phyloP scores from a whole-genome alignment of 2,113 vertebrate species.

The Salvelinus fontinalis region DNA sequence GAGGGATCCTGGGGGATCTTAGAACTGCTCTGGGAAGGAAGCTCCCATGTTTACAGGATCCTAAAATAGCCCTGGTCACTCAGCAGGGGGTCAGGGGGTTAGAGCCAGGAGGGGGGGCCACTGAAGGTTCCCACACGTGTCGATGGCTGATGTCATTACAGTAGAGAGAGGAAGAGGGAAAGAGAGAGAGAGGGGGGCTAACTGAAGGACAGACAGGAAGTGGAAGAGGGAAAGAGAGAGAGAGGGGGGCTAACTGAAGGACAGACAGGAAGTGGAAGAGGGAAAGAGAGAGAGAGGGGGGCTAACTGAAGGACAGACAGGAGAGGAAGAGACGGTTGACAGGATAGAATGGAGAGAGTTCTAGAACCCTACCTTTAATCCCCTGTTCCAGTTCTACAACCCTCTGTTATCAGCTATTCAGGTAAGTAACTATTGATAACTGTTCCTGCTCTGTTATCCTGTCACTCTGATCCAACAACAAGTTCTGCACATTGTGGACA shows the following conservation, averaged over 20 bases:
- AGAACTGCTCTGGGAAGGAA: constrained; percentile 72
- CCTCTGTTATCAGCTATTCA: too few species aligned
- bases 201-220: too few species aligned
- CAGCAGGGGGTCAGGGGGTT: constrained; percentile 72
- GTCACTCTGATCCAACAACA: too few species aligned
- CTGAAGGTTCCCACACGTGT: constrained; percentile 69
- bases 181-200: too few species aligned
- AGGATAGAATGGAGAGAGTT: constrained; percentile 32
- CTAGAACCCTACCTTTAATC: background rate
- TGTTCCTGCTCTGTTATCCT: too few species aligned
- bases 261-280: too few species aligned
- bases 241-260: too few species aligned
- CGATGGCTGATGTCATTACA: constrained; percentile 64
- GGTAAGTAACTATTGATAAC: too few species aligned
- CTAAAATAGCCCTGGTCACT: constrained; percentile 69
- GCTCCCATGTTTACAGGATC: constrained; percentile 76
- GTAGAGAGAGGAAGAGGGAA: constrained; percentile 33
- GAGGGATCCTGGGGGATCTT: constrained; percentile 51
- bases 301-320: constrained; percentile 9
- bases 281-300: constrained; percentile 20
- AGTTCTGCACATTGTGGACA: too few species aligned
- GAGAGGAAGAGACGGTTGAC: constrained; percentile 4
- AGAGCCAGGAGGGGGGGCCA: constrained; percentile 54
- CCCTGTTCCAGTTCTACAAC: too few species aligned
- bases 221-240: too few species aligned